These are phyloP conservation scores for Sapayoa aenigma DNA, from an alignment of 2,113 vertebrate species.

Conservation along the genomic window DNA sequence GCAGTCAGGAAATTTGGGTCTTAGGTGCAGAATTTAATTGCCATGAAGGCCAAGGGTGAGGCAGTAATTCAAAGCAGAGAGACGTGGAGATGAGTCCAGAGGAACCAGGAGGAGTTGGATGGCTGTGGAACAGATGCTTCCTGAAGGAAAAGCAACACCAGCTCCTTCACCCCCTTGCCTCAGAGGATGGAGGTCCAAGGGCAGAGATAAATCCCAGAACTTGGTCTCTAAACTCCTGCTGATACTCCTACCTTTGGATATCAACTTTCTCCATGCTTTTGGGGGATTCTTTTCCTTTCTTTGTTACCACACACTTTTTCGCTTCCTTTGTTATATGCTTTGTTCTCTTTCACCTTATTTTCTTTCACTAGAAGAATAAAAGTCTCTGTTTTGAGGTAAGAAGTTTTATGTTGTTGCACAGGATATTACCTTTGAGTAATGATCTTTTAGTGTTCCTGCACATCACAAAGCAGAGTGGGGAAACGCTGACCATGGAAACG, in stretches of 20 bases:
- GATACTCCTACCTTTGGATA: not conserved
- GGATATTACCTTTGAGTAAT: not conserved
- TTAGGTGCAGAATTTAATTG: not conserved
- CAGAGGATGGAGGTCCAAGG: not conserved
- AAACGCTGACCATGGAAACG: rapidly evolving
- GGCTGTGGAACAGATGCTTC: not conserved
- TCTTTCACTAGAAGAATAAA: not conserved
- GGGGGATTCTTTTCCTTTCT: not conserved
- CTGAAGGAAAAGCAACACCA: not conserved
- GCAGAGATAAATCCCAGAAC: not conserved
- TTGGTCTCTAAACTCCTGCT: not conserved
- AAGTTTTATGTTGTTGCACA: not conserved
- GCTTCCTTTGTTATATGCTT: not conserved
- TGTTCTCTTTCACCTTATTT: not conserved
- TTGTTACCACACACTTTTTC: not conserved
- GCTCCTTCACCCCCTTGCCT: not conserved
- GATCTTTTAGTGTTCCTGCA: rapidly evolving
- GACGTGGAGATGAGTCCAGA: not conserved
- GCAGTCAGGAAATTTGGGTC: not conserved
- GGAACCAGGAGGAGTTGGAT: rapidly evolving
- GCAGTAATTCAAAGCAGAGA: not conserved
- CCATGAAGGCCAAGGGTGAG: not conserved
- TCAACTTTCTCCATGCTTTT: not conserved
- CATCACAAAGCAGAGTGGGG: not conserved
- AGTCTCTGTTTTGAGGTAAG: not conserved